Evolutionary conservation across 2,797 vertebrate genomes (phyloP), one percentile per base, ranked within the genome.

Genomic region (Corythornis leucogaster): DNA sequence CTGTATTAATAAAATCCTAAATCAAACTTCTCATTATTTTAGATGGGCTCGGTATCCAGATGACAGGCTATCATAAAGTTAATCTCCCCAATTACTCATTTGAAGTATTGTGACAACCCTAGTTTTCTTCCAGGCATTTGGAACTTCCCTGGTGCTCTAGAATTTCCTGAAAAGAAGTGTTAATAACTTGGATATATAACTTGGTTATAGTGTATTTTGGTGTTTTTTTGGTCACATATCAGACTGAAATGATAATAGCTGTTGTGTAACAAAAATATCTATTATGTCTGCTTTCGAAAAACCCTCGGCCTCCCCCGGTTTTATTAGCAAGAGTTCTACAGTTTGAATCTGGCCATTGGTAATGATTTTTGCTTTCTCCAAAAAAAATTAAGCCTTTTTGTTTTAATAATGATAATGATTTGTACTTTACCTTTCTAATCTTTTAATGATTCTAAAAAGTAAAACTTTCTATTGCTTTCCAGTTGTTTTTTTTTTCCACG

Each of bases 1-100:
- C 67, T 91, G 80, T 92, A 90, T 77, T 93, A 93, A 94, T 82
- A 92, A 87, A 95, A 85, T 86, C 80, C 82, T 76, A 67, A 73
- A 42, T 92, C 80, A 86, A 70, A 88, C 69, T 92, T 93, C 73
- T 94, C 50, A 50, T 85, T 95, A 75, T 82, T 93, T 92, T 78
- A 54, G 63, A 92, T 86, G 80, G 89, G 66, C 58, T 93, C 81
- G 45, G 58, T 92, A 59, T 87, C 89, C 53, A 82, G 86, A 87
- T 93, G 86, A 83, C 80, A 93, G 58, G 46, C 78, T 89, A 87
- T 93, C 86, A 83, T 85, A 62, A 90, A 94, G 51, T 82, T 91
- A 66, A 92, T 94, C 87, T 93, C 51, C 64, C 40, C 84, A 75
- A 5, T 94, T 96, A 94, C 28, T 62, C 14, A 48, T 58, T 64